Conservation (phyloP, 2,797 vertebrate species). For the Holocentrus rufus region DNA sequence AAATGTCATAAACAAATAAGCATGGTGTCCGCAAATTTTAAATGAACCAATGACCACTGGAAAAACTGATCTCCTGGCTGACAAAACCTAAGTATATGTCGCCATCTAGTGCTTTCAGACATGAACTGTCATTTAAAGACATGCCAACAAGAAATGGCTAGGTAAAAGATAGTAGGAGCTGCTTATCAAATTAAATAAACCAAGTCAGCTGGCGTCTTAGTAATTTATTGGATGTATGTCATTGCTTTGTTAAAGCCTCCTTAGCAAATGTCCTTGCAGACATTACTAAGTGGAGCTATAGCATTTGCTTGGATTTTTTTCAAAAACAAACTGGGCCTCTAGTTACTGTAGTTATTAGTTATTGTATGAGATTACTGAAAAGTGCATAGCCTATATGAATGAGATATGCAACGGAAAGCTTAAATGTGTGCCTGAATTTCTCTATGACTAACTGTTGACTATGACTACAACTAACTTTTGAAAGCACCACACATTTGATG, state of each 20-base stretch:
- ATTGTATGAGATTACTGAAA: conserved; percentile 2
- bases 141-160: background rate
- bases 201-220: background rate
- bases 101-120: conserved; percentile 77
- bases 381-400: too few species aligned
- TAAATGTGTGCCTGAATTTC: too few species aligned
- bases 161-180: background rate
- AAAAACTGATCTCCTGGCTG: background rate
- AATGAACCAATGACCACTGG: conserved; percentile 22
- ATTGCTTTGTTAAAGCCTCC: background rate
- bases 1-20: conserved; percentile 8
- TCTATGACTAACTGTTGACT: too few species aligned
- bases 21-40: conserved; percentile 5
- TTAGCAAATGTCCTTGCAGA: background rate
- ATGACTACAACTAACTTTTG: too few species aligned
- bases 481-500: too few species aligned
- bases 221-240: background rate
- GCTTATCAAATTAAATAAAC: conserved; percentile 9
- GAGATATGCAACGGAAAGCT: too few species aligned
- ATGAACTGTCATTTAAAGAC: conserved; percentile 29
- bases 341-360: too few species aligned
- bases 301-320: background rate
- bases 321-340: background rate
- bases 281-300: background rate
- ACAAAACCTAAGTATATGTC: conserved; percentile 63